Evolutionary conservation across 1,140 invertebrate species (phyloP).

Genomic region (Procambarus virginalis): DNA sequence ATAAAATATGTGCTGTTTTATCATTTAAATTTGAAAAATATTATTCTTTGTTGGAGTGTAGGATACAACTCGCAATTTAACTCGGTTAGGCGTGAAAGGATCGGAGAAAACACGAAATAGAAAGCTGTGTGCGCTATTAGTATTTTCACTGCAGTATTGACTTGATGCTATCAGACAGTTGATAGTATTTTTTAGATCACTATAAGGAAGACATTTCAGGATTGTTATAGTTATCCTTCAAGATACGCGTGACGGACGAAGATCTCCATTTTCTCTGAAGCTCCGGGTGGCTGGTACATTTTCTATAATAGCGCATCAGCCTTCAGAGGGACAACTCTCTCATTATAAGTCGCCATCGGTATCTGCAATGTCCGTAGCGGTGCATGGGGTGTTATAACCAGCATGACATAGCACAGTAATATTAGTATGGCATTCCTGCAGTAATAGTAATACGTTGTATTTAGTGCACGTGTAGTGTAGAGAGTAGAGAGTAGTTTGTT

Average conservation of each 20-base stretch:
- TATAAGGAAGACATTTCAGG: not conserved
- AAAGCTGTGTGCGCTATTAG: too few relatives aligned
- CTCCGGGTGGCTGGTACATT: not conserved
- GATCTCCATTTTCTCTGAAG: not conserved
- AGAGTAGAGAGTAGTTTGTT: not conserved
- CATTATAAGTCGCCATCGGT: not conserved
- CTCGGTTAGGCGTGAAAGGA: too few relatives aligned
- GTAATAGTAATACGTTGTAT: not conserved
- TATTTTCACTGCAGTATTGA: too few relatives aligned
- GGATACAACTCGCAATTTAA: too few relatives aligned
- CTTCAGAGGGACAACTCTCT: not conserved
- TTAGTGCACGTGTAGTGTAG: constrained; percentile 26
- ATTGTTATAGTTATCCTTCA: not conserved
- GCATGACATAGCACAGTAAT: not conserved
- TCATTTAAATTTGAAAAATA: too few relatives aligned
- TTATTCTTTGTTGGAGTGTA: too few relatives aligned
- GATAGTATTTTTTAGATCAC: too few relatives aligned
- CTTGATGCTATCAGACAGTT: too few relatives aligned
- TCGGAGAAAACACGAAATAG: too few relatives aligned
- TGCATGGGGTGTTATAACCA: not conserved
- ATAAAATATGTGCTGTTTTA: too few relatives aligned
- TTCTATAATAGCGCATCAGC: not conserved
- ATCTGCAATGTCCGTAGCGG: not conserved
- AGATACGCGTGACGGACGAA: not conserved
- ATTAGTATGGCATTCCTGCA: not conserved